Base-by-base conservation (phyloP, 2,113 vertebrate species). In the Podarcis muralis region DNA sequence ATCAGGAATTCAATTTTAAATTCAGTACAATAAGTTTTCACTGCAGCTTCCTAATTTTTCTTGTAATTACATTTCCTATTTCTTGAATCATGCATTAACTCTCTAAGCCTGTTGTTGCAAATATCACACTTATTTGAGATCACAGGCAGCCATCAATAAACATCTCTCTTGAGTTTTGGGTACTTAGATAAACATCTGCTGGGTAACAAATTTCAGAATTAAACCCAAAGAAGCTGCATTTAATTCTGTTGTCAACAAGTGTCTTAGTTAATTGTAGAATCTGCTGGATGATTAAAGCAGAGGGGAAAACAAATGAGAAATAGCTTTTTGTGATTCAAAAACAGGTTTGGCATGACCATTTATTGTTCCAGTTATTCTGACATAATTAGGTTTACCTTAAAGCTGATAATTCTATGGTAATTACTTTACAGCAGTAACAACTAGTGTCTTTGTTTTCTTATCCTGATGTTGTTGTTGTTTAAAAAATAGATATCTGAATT, bases 241-340 rank as follows among this genome's bases (percentile, higher is more conserved):
- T 92, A 27, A 79, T 75, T 68, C 84, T 85, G 90, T 79, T 32
- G 48, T 48, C 92, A 78, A 77, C 23, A 81, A 2, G 18, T 71
- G 69, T 79, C 37, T 82, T 6, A 92, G 66, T 11, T 89, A 92
- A 93, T 88, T 84, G 91, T 79, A n/a, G 48, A 11, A 6, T 0
- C 40, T 84, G 91, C 89, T 76, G 91, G 48, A 85, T 92, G 87
- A 92, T 81, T 62, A 81, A 93, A 95, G 43, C 0, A 0, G 83
- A 93, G 85, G 81, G 5, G 81, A 69, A 80, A 82, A 90, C 88
- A 90, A 82, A 83, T 71, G 37, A 94, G 79, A 72, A 84, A 89
- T 83, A 66, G 43, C 48, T 53, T 76, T 83, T 74, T 87, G 90
- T 93, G 62, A 93, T 86, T 91, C 82, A 86, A 86, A 87, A 81